These are phyloP conservation scores for Ibycter americanus DNA, from an alignment of 2,797 vertebrate species.

Conservation along the genomic window DNA sequence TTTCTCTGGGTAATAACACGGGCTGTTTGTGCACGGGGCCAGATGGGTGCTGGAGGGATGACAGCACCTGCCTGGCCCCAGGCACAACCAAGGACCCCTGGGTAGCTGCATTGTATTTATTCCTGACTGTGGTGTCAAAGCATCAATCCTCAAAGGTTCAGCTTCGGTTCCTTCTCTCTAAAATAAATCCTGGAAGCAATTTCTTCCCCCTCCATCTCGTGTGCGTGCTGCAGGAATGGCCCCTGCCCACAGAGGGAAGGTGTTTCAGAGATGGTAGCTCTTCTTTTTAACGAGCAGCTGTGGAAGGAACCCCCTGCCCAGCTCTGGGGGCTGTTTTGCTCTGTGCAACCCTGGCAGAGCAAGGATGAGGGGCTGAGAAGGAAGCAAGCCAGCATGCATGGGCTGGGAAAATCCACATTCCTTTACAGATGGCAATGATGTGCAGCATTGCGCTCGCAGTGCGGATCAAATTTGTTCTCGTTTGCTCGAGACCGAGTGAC, in stretches of 20 bases:
- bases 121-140: neutral
- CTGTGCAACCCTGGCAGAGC: neutral
- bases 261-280: neutral
- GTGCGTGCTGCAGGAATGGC: neutral
- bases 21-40: neutral
- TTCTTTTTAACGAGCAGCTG: neutral
- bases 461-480: rapidly evolving
- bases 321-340: neutral
- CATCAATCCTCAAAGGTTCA: neutral
- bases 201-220: neutral
- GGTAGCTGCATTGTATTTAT: neutral
- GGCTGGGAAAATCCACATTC: neutral
- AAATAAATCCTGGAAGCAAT: neutral
- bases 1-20: neutral
- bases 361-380: neutral
- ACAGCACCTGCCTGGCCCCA: neutral
- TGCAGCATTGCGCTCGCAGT: rapidly evolving
- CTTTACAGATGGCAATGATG: neutral
- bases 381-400: rapidly evolving
- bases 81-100: neutral
- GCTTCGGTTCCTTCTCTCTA: neutral
- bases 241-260: neutral
- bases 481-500: neutral
- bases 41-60: neutral
- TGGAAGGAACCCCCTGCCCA: neutral